phyloP scores from a whole-genome alignment of 2,797 vertebrate species.

The Acipenser transmontanus region DNA sequence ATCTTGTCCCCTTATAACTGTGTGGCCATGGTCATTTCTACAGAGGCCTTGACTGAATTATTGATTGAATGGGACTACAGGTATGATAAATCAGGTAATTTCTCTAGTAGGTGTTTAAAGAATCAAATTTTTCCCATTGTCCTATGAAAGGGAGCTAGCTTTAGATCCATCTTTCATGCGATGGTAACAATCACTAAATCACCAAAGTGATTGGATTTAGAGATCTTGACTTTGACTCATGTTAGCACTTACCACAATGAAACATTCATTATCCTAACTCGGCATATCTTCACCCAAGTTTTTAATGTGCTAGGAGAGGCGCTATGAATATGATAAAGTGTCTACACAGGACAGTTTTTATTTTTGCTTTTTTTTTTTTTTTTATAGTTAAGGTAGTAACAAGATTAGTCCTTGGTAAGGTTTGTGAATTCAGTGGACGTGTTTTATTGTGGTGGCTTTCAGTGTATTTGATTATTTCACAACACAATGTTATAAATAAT shows the following conservation, averaged over 20 bases:
- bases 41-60: background rate
- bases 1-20: background rate
- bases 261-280: background rate
- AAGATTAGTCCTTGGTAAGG: too few relatives aligned
- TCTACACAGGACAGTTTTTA: too few relatives aligned
- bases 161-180: background rate
- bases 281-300: background rate
- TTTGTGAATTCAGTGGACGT: too few relatives aligned
- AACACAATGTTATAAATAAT: too few relatives aligned
- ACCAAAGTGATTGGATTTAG: background rate
- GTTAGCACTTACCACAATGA: background rate
- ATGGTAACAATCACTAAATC: background rate
- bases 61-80: background rate
- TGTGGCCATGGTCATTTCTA: background rate
- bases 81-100: constrained; percentile 1
- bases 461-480: too few relatives aligned
- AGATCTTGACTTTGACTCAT: background rate
- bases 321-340: background rate
- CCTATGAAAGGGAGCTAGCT: too few relatives aligned
- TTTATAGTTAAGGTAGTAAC: too few relatives aligned
- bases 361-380: too few relatives aligned
- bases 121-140: background rate
- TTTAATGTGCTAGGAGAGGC: background rate
- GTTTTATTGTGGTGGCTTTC: too few relatives aligned
- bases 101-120: background rate